These are phyloP conservation scores for Heterodera schachtii DNA, from an alignment of 1,140 invertebrate genomes.

Conservation along the genomic window DNA sequence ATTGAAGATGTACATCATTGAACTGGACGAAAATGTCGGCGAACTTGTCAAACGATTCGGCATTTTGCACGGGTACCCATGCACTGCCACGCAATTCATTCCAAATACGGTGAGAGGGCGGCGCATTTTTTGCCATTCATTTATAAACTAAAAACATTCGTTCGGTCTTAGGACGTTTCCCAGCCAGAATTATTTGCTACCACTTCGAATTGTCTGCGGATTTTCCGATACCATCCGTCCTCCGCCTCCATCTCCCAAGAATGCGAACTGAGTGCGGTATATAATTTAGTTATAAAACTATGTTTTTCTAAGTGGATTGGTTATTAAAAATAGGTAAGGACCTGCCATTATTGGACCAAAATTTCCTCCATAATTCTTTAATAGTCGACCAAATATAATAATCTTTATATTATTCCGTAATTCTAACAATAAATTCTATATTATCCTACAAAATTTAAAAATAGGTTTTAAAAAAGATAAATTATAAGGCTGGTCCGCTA, in stretches of 20 bases:
- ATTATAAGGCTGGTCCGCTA: too few relatives aligned
- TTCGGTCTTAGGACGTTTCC: slow-evolving; percentile 25
- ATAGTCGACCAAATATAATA: too few relatives aligned
- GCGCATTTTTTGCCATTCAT: neutral
- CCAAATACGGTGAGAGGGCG: slow-evolving; percentile 20
- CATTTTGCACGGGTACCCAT: slow-evolving; percentile 99
- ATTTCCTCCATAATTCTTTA: too few relatives aligned
- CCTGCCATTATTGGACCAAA: too few relatives aligned
- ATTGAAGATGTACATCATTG: slow-evolving; percentile 49
- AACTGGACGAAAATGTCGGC: slow-evolving; percentile 93
- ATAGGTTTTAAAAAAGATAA: too few relatives aligned
- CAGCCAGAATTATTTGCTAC: slow-evolving; percentile 44
- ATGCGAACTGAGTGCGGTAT: slow-evolving; percentile 34
- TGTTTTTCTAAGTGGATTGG: too few relatives aligned
- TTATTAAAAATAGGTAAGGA: too few relatives aligned
- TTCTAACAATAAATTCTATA: too few relatives aligned
- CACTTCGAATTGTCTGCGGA: slow-evolving; percentile 49
- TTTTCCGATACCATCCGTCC: slow-evolving; percentile 48
- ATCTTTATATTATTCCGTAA: too few relatives aligned
- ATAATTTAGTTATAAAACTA: slow-evolving; percentile 8
- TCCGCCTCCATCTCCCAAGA: slow-evolving; percentile 27
- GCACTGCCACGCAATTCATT: slow-evolving; percentile 67
- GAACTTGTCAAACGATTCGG: slow-evolving; percentile 86
- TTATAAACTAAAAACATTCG: too few relatives aligned
- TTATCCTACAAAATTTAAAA: too few relatives aligned